These are phyloP conservation scores for Petrolisthes manimaculis DNA, from an alignment of 2,888 invertebrate species.

Conservation along the genomic window DNA sequence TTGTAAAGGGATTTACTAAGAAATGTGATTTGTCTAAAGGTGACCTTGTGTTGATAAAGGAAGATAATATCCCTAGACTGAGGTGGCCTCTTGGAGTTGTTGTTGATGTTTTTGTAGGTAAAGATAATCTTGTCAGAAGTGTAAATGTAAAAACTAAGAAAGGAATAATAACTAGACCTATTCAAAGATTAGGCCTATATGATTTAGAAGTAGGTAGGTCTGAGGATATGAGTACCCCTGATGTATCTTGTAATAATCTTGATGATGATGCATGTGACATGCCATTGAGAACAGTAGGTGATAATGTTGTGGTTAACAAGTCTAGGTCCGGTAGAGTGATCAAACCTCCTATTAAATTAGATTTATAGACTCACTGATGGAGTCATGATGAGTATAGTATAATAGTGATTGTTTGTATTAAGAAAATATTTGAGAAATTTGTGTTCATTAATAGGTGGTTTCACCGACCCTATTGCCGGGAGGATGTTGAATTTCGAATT, in stretches of 20 bases:
- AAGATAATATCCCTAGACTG: conserved; percentile 37
- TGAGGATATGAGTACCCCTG: conserved; percentile 24
- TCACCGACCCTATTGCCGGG: conserved; percentile 21
- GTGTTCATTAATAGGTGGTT: conserved; percentile 12
- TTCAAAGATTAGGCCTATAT: conserved; percentile 39
- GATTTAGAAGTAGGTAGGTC: conserved; percentile 28
- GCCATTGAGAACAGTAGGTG: conserved; percentile 24
- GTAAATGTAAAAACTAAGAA: conserved; percentile 30
- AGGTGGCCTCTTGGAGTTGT: conserved; percentile 38
- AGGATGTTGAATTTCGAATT: conserved; percentile 23
- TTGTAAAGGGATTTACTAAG: conserved; percentile 11
- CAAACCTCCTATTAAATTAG: conserved; percentile 28
- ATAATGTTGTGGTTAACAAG: conserved; percentile 21
- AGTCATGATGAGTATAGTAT: not conserved
- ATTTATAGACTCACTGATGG: conserved; percentile 32
- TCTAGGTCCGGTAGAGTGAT: conserved; percentile 37
- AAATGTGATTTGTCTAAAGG: conserved; percentile 21
- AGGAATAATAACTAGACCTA: conserved; percentile 27
- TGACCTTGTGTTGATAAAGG: conserved; percentile 24
- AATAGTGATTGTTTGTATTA: not conserved
- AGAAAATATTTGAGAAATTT: not conserved
- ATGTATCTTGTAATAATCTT: conserved; percentile 19
- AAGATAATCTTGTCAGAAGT: conserved; percentile 32
- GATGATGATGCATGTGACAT: conserved; percentile 23
- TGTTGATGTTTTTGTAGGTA: conserved; percentile 28